Evolutionary conservation across 1,140 invertebrate genomes (phyloP), one percentile per base, ranked within the genome.

Genomic region (Amyelois transitella): DNA sequence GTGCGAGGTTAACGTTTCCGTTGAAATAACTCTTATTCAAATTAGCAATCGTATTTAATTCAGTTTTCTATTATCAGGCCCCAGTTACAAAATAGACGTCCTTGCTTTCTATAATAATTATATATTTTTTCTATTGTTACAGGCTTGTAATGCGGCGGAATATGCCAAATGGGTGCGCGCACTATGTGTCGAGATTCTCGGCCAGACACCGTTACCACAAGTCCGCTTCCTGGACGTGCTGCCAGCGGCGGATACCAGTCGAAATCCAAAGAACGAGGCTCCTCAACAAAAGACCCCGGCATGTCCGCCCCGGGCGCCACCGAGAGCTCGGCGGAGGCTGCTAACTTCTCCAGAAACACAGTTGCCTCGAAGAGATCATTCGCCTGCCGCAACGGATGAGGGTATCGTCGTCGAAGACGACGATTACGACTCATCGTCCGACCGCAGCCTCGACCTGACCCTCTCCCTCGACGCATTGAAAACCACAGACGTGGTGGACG

Each of bases 331-430:
- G 47, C 69, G 84, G 51, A 77, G 84, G 67, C 63, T 87, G 48
- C 58, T 86, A 19, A 78, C 80, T 14, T 69, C 79, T 6, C 63
- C 77, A 3, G 84, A 85, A 63, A 87, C 84, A n/a, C 70, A 72
- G 55, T 61, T 86, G 43, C 72, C 79, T 58, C 66, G 72, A 17
- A 64, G 84, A 52, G 84, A 87, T 53, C 84, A 85, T 56, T 87
- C 84, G 7, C 84, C 84, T 49, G 81, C 81, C 54, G 84, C 81
- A 48, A 85, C 84, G 62, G 84, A 87, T 62, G 84, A 87, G 76
- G 84, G 84, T 77, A 87, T 87, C 75, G 84, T 87, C 81, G 84
- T 87, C 64, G 84, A 87, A 72, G 81, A 87, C 81, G 81, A 87
- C 84, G 84, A 87, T 71, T 87, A 85, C 76, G 84, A 87, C 79